Evolutionary conservation across 64 coral and sea anemone species (phyloP).

Genomic region (Orbicella faveolata): DNA sequence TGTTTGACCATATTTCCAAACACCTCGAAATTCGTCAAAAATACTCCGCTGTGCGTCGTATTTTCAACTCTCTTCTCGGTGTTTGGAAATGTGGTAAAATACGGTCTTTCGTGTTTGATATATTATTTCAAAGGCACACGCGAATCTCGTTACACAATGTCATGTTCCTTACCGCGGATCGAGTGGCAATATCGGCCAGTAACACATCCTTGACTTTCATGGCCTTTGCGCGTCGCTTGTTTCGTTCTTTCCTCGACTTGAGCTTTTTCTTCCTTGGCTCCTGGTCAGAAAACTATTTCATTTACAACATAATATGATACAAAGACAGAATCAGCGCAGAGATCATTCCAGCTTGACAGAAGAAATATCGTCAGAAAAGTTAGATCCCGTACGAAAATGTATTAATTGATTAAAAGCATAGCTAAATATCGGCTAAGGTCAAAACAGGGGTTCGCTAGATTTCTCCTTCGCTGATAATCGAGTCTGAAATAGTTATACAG

Average conservation of each 20-base stretch:
- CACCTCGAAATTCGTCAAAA: too few species aligned
- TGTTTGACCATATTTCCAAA: too few species aligned
- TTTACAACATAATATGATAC: not conserved
- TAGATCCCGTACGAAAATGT: too few species aligned
- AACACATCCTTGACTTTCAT: constrained; percentile 88
- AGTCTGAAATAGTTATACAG: too few species aligned
- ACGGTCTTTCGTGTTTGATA: not conserved
- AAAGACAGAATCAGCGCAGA: not conserved
- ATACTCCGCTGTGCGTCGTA: too few species aligned
- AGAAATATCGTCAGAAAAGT: too few species aligned
- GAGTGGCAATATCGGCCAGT: constrained; percentile 63
- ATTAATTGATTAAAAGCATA: too few species aligned
- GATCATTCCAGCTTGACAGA: not conserved
- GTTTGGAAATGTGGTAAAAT: too few species aligned
- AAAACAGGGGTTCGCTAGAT: too few species aligned
- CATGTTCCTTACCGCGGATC: constrained; percentile 9
- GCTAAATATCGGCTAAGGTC: too few species aligned
- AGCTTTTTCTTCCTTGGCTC: constrained; percentile 79
- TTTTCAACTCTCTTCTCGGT: too few species aligned
- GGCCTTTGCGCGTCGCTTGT: constrained; percentile 87
- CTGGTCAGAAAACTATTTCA: not conserved
- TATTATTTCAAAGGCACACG: not conserved
- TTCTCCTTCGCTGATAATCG: too few species aligned
- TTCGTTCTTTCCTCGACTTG: constrained; percentile 86
- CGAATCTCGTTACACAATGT: not conserved